Conservation (phyloP, 2,888 invertebrate genomes). For the Platycheirus albimanus region DNA sequence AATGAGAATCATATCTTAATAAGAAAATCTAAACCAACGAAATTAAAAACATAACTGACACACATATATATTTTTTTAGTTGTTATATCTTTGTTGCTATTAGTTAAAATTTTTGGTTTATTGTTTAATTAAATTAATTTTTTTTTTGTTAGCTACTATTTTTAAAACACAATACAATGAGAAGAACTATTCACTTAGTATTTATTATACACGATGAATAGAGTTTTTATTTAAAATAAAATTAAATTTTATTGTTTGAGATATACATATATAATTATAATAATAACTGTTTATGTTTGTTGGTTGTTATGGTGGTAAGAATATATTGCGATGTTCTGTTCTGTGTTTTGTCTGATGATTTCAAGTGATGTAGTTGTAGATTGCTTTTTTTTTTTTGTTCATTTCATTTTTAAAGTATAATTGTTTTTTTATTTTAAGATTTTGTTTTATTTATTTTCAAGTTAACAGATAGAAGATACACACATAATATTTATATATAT, state of each 20-base stretch:
- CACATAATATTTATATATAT: constrained; percentile 67
- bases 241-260: constrained; percentile 37
- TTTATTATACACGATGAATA: constrained; percentile 31
- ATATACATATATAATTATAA: constrained; percentile 28
- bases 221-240: background rate
- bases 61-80: too few species aligned
- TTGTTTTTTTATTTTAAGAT: constrained; percentile 29
- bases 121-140: constrained; percentile 7
- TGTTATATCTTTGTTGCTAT: constrained; percentile 30
- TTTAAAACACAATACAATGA: constrained; percentile 47
- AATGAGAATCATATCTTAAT: background rate
- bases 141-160: constrained; percentile 15
- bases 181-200: constrained; percentile 16
- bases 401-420: constrained; percentile 25
- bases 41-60: too few species aligned
- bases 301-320: constrained; percentile 38
- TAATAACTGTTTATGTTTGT: constrained; percentile 28
- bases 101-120: constrained; percentile 22
- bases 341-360: constrained; percentile 51
- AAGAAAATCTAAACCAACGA: too few species aligned
- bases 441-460: constrained; percentile 45
- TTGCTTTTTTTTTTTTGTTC: constrained; percentile 12
- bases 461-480: constrained; percentile 74
- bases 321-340: constrained; percentile 55
- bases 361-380: constrained; percentile 21